Conservation (phyloP, 2,888 invertebrate species). For the Lomographa bimaculata region DNA sequence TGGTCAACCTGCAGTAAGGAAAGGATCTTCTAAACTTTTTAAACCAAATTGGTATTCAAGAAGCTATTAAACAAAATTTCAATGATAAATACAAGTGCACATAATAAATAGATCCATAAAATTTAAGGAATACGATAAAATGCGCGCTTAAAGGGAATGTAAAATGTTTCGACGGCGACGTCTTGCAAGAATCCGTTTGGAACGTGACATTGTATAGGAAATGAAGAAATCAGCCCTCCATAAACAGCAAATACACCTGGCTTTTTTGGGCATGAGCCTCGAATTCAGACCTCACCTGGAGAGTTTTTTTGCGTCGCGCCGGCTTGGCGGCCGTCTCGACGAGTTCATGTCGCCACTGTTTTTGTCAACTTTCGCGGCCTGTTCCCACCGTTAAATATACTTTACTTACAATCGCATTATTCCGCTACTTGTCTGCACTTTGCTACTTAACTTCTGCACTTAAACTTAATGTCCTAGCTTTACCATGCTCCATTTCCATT, state of each 20-base stretch:
- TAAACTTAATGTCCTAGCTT: slow-evolving; percentile 4
- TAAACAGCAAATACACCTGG: slow-evolving; percentile 40
- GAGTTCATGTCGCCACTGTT: slow-evolving; percentile 57
- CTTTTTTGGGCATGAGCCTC: slow-evolving; percentile 36
- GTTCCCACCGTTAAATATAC: slow-evolving; percentile 59
- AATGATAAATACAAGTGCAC: too few relatives aligned
- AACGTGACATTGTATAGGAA: slow-evolving; percentile 18
- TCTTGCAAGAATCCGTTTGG: too few relatives aligned
- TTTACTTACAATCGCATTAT: slow-evolving; percentile 1
- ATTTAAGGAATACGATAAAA: too few relatives aligned
- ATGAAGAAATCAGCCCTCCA: slow-evolving; percentile 25
- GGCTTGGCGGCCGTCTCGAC: slow-evolving; percentile 39
- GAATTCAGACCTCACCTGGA: slow-evolving; percentile 46
- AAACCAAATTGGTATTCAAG: too few relatives aligned
- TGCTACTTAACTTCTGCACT: too few relatives aligned
- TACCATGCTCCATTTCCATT: slow-evolving; percentile 24
- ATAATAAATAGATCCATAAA: too few relatives aligned
- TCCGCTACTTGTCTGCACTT: neutral
- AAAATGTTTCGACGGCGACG: too few relatives aligned
- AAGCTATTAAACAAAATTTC: too few relatives aligned
- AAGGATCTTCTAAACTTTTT: too few relatives aligned
- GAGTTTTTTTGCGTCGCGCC: slow-evolving; percentile 46
- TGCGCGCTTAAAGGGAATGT: too few relatives aligned
- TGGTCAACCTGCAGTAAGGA: slow-evolving; percentile 15
- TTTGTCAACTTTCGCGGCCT: slow-evolving; percentile 70